phyloP scores from a whole-genome alignment of 2,888 invertebrate species.

The Tiphia femorata region DNA sequence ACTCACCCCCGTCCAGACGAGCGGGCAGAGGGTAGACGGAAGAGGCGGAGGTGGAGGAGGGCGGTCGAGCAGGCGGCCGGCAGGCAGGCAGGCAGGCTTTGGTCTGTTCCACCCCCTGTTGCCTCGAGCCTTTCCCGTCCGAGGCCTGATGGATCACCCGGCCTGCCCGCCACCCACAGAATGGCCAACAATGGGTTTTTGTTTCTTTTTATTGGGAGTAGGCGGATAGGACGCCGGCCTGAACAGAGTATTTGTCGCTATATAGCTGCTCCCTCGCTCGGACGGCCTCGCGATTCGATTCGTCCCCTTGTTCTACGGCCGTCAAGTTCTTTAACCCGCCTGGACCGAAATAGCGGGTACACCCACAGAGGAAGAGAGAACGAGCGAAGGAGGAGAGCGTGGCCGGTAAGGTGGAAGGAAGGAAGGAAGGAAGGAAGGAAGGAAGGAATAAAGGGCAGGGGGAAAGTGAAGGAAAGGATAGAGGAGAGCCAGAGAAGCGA shows the following conservation, averaged over 20 bases:
- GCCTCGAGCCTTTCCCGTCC: conserved; percentile 61
- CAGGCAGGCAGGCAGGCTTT: conserved; percentile 57
- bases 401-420: conserved; percentile 1
- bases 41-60: conserved; percentile 45
- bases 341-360: conserved; percentile 37
- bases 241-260: conserved; percentile 60
- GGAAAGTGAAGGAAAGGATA: not conserved
- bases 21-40: conserved; percentile 15
- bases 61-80: conserved; percentile 34
- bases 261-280: conserved; percentile 42
- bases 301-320: conserved; percentile 56
- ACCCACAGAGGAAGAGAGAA: conserved; percentile 35
- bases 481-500: conserved; percentile 22
- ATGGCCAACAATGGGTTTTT: conserved; percentile 66
- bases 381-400: conserved; percentile 3
- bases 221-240: conserved; percentile 54
- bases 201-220: conserved; percentile 64
- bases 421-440: not conserved
- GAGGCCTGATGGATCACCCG: conserved; percentile 66
- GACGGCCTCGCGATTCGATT: conserved; percentile 53
- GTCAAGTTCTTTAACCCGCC: conserved; percentile 57
- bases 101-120: conserved; percentile 53
- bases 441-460: not conserved
- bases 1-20: conserved; percentile 55
- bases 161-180: conserved; percentile 64